A percentile compares a stretch with the other conserved stretches of the same genome.
Conservation (phyloP, 2,888 invertebrate genomes). For the Panopea generosa region DNA sequence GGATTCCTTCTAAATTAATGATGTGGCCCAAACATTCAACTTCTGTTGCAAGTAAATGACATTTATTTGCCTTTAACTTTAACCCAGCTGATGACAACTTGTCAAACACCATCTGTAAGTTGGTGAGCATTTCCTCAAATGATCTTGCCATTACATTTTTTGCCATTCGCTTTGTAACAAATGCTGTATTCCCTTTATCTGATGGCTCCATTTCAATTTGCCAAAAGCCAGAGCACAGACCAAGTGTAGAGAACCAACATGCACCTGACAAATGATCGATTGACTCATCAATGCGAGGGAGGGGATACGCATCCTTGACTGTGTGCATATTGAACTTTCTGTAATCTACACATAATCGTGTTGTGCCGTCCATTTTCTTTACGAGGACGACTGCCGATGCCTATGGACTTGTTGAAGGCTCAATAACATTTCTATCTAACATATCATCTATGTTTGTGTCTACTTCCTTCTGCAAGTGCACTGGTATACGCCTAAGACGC, state of each 20-base stretch:
- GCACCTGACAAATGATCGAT: constrained; percentile 27
- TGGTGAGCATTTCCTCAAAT: not conserved
- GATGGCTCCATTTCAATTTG: constrained; percentile 33
- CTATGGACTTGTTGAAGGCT: too few relatives aligned
- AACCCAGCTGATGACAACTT: constrained; percentile 26
- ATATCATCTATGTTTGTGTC: too few relatives aligned
- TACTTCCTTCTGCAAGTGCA: too few relatives aligned
- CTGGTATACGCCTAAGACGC: too few relatives aligned
- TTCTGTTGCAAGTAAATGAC: constrained; percentile 3
- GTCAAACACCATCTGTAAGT: not conserved
- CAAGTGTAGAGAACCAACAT: constrained; percentile 37
- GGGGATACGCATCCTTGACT: constrained; percentile 20
- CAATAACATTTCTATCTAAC: too few relatives aligned
- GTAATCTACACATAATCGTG: constrained; percentile 43
- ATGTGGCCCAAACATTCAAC: constrained; percentile 52
- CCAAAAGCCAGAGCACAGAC: constrained; percentile 44
- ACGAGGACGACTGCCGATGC: too few relatives aligned
- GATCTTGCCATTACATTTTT: not conserved
- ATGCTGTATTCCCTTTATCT: constrained; percentile 21
- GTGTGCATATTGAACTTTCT: constrained; percentile 26
- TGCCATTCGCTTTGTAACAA: constrained; percentile 25
- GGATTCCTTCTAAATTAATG: constrained; percentile 21
- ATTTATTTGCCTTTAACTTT: constrained; percentile 54
- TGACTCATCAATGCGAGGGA: constrained; percentile 42
- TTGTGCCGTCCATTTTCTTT: constrained; percentile 9